Evolutionary conservation across 2,113 vertebrate genomes (phyloP).

Genomic region (Pelvicachromis taeniatus): DNA sequence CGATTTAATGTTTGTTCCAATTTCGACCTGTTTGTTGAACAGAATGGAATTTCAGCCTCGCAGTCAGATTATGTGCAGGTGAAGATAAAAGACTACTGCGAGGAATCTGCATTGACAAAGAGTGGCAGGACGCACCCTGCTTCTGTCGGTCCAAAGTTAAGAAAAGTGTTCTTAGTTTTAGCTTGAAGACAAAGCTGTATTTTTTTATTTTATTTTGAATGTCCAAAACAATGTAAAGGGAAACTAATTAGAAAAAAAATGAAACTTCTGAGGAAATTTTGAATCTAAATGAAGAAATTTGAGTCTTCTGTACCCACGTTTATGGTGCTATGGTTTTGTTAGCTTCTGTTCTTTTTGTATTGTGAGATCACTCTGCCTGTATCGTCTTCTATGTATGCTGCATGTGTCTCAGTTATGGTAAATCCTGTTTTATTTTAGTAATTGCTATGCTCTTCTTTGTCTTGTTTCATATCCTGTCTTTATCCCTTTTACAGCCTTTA

Average conservation of each 20-base stretch:
- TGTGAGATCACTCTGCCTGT: neutral
- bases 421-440: neutral
- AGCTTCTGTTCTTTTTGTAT: neutral
- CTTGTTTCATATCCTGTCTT: neutral
- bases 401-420: neutral
- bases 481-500: neutral
- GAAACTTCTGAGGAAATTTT: neutral
- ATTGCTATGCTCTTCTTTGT: neutral
- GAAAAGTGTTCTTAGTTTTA: neutral
- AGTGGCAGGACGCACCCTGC: neutral
- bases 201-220: neutral
- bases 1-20: constrained; percentile 18
- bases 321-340: neutral
- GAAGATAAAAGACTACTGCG: constrained; percentile 1
- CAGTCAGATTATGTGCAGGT: constrained; percentile 11
- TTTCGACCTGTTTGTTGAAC: constrained; percentile 36
- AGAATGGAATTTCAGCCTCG: constrained; percentile 13
- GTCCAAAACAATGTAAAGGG: neutral
- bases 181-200: neutral
- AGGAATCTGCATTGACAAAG: neutral
- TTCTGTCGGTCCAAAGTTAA: neutral
- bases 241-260: neutral
- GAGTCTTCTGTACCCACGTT: neutral
- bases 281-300: neutral
- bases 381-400: neutral